Conservation (phyloP, 35 echinoderm and acorn worm genomes). For the Eucidaris tribuloides region DNA sequence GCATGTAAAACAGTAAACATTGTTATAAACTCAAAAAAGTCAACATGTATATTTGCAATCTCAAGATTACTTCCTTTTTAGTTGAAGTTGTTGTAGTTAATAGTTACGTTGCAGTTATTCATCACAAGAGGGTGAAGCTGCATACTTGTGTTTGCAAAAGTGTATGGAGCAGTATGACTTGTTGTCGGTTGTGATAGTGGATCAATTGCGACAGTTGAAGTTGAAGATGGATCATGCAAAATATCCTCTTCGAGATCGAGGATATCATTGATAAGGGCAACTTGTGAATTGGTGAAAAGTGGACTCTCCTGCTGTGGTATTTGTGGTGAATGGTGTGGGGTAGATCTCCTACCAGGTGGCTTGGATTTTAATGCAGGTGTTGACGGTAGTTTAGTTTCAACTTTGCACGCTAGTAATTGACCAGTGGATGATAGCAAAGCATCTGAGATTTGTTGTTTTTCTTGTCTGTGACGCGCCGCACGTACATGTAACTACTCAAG, state of each 20-base stretch:
- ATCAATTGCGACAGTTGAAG: background rate
- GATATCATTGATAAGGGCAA: background rate
- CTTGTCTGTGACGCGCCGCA: background rate
- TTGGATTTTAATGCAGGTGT: too few relatives aligned
- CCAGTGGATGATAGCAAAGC: background rate
- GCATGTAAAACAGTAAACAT: too few relatives aligned
- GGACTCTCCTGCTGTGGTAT: background rate
- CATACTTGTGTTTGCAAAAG: conserved; percentile 10
- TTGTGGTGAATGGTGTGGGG: background rate
- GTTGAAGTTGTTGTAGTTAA: conserved; percentile 5
- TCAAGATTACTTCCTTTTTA: too few relatives aligned
- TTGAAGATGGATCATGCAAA: too few relatives aligned
- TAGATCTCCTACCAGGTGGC: too few relatives aligned
- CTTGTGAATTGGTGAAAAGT: background rate
- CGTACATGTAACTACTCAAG: background rate
- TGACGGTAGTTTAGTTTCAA: background rate
- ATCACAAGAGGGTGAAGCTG: background rate
- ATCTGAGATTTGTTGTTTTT: background rate
- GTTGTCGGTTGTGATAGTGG: background rate
- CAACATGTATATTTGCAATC: too few relatives aligned
- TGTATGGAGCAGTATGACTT: background rate
- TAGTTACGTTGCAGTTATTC: conserved; percentile 5
- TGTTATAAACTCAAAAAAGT: too few relatives aligned
- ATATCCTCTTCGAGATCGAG: too few relatives aligned
- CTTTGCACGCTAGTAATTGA: background rate